phyloP scores from a whole-genome alignment of 2,888 invertebrate species.

The Blastobasis adustella region DNA sequence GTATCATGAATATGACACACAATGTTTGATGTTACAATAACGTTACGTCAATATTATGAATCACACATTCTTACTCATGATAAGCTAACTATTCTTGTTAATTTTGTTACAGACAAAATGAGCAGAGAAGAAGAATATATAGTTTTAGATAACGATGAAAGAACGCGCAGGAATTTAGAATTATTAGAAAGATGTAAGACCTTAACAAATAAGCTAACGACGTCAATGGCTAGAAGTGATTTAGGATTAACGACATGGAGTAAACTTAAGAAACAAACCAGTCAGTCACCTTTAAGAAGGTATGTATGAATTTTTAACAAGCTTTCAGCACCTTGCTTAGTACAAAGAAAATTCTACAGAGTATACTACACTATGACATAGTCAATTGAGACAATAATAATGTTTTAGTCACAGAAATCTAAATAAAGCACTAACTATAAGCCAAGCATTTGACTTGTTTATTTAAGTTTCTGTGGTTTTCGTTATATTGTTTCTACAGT shows the following conservation, averaged over 20 bases:
- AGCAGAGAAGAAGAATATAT: slow-evolving; percentile 52
- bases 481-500: not conserved
- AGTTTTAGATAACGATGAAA: slow-evolving; percentile 66
- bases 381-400: no score
- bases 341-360: no score
- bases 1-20: no score
- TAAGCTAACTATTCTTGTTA: not conserved
- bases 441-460: not conserved
- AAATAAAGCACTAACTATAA: not conserved
- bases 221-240: slow-evolving; percentile 91
- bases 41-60: no score
- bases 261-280: slow-evolving; percentile 84
- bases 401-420: not conserved
- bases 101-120: slow-evolving; percentile 63
- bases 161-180: slow-evolving; percentile 75
- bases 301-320: slow-evolving; percentile 20
- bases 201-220: slow-evolving; percentile 75
- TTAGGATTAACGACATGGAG: slow-evolving; percentile 93
- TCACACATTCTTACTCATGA: no score
- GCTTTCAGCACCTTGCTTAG: not conserved
- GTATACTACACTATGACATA: no score
- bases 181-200: slow-evolving; percentile 72
- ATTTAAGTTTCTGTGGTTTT: not conserved
- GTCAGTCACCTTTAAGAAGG: slow-evolving; percentile 78
- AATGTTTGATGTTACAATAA: no score